Base-by-base conservation (phyloP, 2,113 vertebrate species). In the Rhinogobius similis region DNA sequence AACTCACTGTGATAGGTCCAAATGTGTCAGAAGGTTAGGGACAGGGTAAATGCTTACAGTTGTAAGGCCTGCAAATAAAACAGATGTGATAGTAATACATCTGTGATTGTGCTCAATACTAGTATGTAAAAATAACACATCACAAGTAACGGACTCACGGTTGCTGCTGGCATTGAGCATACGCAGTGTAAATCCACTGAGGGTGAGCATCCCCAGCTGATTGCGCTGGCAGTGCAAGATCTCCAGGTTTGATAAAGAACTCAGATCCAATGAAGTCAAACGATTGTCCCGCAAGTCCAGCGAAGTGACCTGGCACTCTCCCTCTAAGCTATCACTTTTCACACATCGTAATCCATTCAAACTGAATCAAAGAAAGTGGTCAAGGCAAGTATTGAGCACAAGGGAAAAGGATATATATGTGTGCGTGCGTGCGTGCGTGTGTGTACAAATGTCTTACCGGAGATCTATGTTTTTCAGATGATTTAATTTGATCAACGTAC, bases 1-100 rank as follows among this genome's bases (percentile, higher is more conserved):
- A 82, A 93, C 95, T 95, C 92, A 98, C 97, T 94, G 93, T 79
- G 95, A 96, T 74, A 98, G 89, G 77, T 99, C 95, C 91, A 98
- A 89, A 81, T 94, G 91, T 6, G 93, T 94, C 77, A 99, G 89
- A 67, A 95, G 94, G 85, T 90, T 94, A 59, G 97, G 97, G 81
- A 96, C 95, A 0, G 95, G 94, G 81, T 96, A 98, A 81, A 98
- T 83, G 90, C 88, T 98, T 82, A 99, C 90, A 56, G 94, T 86
- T 73, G 92, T 88, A 79, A 98, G 90, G 85, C 93, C 97, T 99
- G 88, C 73, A 87, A 78, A 77, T n/a, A 75, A 59, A 20, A 73
- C 41, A 32, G 65, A 21, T n/a, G 21, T 23, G 68, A 72, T 77
- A 58, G 82, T 68, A 21, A 69, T 65, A 58, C 72, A 77, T 75